A percentile compares a stretch with the other conserved stretches of the same genome.
These are phyloP conservation scores for Trissoscelio sp. DNA, from an alignment of 2,888 invertebrate genomes.

Conservation along the genomic window DNA sequence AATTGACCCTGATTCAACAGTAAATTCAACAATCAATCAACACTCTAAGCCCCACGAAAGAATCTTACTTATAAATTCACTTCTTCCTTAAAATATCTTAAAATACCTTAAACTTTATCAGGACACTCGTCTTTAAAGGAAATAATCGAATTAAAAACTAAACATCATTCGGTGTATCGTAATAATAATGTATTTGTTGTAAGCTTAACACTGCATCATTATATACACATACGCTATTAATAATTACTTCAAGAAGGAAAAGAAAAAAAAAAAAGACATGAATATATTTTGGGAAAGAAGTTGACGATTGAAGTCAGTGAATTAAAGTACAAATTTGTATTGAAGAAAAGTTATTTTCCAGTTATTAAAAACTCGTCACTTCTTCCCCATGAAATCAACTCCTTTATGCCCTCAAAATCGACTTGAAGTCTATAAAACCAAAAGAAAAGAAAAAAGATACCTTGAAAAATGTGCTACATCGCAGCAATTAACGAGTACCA, in stretches of 20 bases:
- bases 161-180: constrained; percentile 55
- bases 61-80: constrained; percentile 14
- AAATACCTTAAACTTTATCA: neutral
- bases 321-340: constrained; percentile 35
- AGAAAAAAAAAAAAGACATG: constrained; percentile 12
- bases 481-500: constrained; percentile 47
- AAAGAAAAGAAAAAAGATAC: constrained; percentile 8
- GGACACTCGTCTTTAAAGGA: constrained; percentile 34
- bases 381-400: constrained; percentile 25
- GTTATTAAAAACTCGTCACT: constrained; percentile 36
- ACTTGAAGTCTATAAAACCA: neutral
- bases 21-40: constrained; percentile 8
- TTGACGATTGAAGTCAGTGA: constrained; percentile 28
- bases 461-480: constrained; percentile 38
- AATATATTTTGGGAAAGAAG: constrained; percentile 12
- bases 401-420: constrained; percentile 46
- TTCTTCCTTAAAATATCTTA: constrained; percentile 1
- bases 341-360: constrained; percentile 21
- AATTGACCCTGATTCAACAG: neutral
- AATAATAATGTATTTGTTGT: constrained; percentile 66
- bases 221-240: constrained; percentile 68
- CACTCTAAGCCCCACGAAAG: neutral
- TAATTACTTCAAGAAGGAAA: constrained; percentile 52
- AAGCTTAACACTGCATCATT: constrained; percentile 67
- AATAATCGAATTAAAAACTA: constrained; percentile 51